Base-by-base conservation (phyloP, 1,140 invertebrate genomes). In the Steinernema feltiae region DNA sequence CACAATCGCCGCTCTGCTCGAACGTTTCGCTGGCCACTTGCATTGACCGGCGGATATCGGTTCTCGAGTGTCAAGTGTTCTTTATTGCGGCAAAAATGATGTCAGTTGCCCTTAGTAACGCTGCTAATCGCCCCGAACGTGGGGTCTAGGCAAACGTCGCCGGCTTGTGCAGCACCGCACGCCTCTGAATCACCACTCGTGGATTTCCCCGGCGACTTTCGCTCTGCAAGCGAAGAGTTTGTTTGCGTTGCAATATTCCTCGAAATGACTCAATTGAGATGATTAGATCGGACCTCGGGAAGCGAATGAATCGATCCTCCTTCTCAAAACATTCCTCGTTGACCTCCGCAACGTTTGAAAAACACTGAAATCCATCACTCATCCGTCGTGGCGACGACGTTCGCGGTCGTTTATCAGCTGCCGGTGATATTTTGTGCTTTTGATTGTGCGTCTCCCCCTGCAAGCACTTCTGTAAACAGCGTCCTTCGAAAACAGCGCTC, bases 71-170 rank as follows among this genome's bases (percentile, higher is more conserved):
- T n/a, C 41, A n/a, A n/a, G n/a, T 12, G n/a, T n/a, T 63, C 24
- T 15, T 63, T 27, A 27, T 63, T 21, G 24, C 24, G 53, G 2
- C 15, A 21, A 21, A 63, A 63, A 27, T 63, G 53, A 63, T 21
- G 53, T 63, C 53, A 46, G 53, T 63, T 27, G 53, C 53, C 53
- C 53, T 63, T 63, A 63, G 53, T n/a, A 63, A 63, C 53, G 53
- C 24, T 12, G 53, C 7, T 15, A n/a, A 63, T 46, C 41, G 41
- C 41, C n/a, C n/a, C n/a, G n/a, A n/a, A n/a, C n/a, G n/a, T n/a
- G n/a, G 41, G 41, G 41, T 46, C 41, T 46, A 12, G 7, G n/a
- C 35, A 41, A 41, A 18, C 35, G 35, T 41, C 7, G 35, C 35
- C 35, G 35, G 7, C 35, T 41, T 41, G n/a, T 18, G 35, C 35